Evolutionary conservation across 2,113 vertebrate genomes (phyloP).

Genomic region (Aix galericulata): DNA sequence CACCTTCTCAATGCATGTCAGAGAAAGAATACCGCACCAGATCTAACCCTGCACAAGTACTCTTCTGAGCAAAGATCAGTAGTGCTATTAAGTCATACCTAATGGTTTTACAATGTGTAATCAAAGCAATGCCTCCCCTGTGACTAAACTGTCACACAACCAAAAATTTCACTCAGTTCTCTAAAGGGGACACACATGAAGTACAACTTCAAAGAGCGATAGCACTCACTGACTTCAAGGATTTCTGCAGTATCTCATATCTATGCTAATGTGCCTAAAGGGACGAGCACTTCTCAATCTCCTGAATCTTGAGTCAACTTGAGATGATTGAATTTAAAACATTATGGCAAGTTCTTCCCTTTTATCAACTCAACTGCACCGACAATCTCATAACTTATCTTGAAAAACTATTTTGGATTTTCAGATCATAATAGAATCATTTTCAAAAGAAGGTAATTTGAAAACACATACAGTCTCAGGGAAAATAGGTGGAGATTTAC

Average conservation of each 20-base stretch:
- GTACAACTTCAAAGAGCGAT: neutral
- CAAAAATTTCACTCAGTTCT: neutral
- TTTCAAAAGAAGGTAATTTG: neutral
- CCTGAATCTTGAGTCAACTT: neutral
- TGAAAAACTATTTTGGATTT: neutral
- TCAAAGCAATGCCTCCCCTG: neutral
- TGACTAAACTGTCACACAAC: constrained; percentile 14
- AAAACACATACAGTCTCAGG: neutral
- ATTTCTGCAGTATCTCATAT: neutral
- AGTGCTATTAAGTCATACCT: neutral
- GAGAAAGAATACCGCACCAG: neutral
- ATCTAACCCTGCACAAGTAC: neutral
- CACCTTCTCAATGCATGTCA: neutral
- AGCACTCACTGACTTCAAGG: neutral
- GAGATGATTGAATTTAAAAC: neutral
- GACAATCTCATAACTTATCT: neutral
- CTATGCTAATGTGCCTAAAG: neutral
- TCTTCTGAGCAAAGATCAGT: constrained; percentile 19
- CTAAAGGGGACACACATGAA: neutral
- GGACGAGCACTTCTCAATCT: neutral
- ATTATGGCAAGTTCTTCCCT: neutral
- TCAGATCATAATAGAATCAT: neutral
- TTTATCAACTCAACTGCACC: neutral
- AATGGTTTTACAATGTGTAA: neutral
- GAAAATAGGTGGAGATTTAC: neutral